Evolutionary conservation across 1,140 invertebrate species (phyloP), one percentile per base, ranked within the genome.

Genomic region (Periplaneta americana): DNA sequence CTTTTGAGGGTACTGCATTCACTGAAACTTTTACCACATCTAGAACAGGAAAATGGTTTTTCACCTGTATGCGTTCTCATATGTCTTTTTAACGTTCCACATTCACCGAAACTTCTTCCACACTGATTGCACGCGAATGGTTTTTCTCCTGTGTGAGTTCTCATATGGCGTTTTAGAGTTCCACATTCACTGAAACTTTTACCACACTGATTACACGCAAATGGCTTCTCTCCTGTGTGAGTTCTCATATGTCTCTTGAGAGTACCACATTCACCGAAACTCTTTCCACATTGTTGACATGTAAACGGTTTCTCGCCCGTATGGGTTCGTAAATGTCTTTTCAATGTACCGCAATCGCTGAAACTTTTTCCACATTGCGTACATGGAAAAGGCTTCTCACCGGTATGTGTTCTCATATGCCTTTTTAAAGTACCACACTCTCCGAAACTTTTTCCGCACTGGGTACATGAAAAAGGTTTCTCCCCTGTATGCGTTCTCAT

Each of bases 111-210:
- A 75, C 89, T 89, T 81, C 90, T 91, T 8, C 90, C 90, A 82
- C 91, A 91, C 6, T 90, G 83, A 1, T 88, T 88, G 81, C 89
- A 91, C 31, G 89, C 88, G 74, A 89, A 94, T 0, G 94, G 94
- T 75, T 93, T 78, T 85, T 95, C 93, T 11, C 95, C 95, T 33
- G 93, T 95, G 88, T 96, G 94, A 84, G 93, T 92, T 84, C 94
- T 89, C 83, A 94, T 92, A 87, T 96, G 95, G 28, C 94, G 94
- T 80, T 94, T 91, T 22, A 95, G 88, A 66, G 91, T 91, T 39
- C 93, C 94, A 13, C 94, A 92, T 87, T 96, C 95, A 1, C 93
- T 94, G 87, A 97, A 97, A 13, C 93, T 90, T 85, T 95, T 93
- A 17, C 93, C 91, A 87, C 95, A 97, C 81, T 90, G 89, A 2